Conservation (phyloP, 2,888 invertebrate species). For the Oligia latruncula region DNA sequence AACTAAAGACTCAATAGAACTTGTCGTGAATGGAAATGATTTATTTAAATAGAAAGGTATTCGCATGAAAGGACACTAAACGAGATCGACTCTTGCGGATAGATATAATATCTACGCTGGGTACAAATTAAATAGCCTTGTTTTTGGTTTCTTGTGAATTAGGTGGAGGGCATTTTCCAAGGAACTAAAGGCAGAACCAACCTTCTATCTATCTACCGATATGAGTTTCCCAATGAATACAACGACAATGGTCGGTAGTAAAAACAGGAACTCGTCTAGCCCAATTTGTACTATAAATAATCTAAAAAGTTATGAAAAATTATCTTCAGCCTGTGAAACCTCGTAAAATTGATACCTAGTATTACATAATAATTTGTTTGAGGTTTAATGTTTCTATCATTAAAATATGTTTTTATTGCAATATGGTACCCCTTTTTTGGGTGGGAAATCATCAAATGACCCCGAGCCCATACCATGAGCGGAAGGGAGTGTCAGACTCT, state of each 20-base stretch:
- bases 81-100: slow-evolving; percentile 12
- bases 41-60: slow-evolving; percentile 64
- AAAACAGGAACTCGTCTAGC: background rate
- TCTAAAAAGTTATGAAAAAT: too few species aligned
- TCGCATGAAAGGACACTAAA: slow-evolving; percentile 55
- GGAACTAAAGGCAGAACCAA: background rate
- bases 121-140: slow-evolving; percentile 14
- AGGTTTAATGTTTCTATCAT: background rate
- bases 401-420: background rate
- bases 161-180: background rate
- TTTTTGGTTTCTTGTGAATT: slow-evolving; percentile 24
- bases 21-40: slow-evolving; percentile 58
- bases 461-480: too few species aligned
- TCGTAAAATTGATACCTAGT: background rate
- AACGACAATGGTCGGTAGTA: background rate
- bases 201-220: background rate
- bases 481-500: too few species aligned
- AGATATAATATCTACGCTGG: background rate
- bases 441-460: too few species aligned
- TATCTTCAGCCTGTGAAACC: too few species aligned
- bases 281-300: too few species aligned
- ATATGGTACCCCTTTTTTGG: too few species aligned
- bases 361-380: background rate
- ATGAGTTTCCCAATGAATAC: too few species aligned
- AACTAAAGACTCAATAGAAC: slow-evolving; percentile 48